Evolutionary conservation across 2,888 invertebrate species (phyloP), one percentile per base, ranked within the genome.

Genomic region (Tetropium fuscum): DNA sequence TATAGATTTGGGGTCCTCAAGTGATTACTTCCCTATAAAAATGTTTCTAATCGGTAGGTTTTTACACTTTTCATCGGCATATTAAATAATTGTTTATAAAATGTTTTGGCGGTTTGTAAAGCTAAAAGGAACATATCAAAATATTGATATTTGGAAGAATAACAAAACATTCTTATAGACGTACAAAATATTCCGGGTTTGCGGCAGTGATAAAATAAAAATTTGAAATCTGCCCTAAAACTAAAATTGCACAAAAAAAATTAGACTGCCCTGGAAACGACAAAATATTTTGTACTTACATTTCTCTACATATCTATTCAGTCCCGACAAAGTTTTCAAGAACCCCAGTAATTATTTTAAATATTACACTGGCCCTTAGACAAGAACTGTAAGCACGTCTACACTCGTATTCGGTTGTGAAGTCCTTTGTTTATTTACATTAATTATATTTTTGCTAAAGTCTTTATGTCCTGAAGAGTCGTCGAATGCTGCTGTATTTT

Each of bases 361-460:
- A 58, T 71, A 74, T 72, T 75, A 75, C 76, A 78, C 77, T 76
- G 76, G 74, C 76, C 75, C 73, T 66, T 76, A 86, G 75, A 86
- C 86, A 75, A 86, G 84, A 74, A 86, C 86, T 64, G 86, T 86
- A 71, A 86, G 79, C 69, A 86, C 82, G 71, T 86, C 85, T 49
- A 76, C 78, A 77, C 79, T 78, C 59, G 70, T 73, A 70, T 70
- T 76, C 67, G 75, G 77, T 27, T 78, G 79, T 58, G 77, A 76
- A 79, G 81, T 81, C 78, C 81, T 79, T 69, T 81, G 82, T 69
- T 82, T 82, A 73, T 80, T 83, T 69, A 85, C 77, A 79, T 88
- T 88, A 67, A 88, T 87, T 79, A 89, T 88, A 80, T 90, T 88
- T 84, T 91, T 91, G 73, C 88, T 90, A 78, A 91, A 90, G 84